Conservation (phyloP, 2,888 invertebrate species). For the Coelogynopora nodosa region DNA sequence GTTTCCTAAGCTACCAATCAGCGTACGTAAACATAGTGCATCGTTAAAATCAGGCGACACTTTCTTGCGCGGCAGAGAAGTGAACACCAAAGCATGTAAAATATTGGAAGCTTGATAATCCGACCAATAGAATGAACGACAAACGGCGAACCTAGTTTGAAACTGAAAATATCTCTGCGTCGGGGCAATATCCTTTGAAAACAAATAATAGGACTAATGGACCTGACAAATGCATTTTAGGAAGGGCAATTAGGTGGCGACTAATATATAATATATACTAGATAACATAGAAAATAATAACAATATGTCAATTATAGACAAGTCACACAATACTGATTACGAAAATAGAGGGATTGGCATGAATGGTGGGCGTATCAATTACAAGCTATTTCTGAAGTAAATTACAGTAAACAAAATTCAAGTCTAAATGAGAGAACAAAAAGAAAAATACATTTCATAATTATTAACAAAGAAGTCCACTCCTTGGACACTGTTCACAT, state of each 20-base stretch:
- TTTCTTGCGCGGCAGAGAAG: background rate
- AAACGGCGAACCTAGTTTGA: background rate
- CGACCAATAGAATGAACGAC: background rate
- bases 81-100: background rate
- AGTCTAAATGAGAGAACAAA: background rate
- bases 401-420: background rate
- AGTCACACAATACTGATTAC: background rate
- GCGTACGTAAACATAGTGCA: background rate
- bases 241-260: background rate
- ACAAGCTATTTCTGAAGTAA: background rate
- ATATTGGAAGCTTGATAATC: background rate
- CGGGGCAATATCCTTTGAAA: background rate
- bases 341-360: background rate
- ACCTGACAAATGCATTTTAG: background rate
- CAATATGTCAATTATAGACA: background rate
- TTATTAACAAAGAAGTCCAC: background rate
- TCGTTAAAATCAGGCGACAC: background rate
- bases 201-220: background rate
- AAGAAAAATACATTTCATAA: background rate
- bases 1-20: too few species aligned
- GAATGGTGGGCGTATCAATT: too few species aligned
- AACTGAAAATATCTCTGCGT: background rate
- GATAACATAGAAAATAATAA: background rate
- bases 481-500: background rate
- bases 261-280: background rate